A percentile compares a stretch with the other conserved stretches of the same genome.
These are phyloP conservation scores for Cheiracanthium punctorium DNA, from an alignment of 2,888 invertebrate genomes.

Conservation along the genomic window DNA sequence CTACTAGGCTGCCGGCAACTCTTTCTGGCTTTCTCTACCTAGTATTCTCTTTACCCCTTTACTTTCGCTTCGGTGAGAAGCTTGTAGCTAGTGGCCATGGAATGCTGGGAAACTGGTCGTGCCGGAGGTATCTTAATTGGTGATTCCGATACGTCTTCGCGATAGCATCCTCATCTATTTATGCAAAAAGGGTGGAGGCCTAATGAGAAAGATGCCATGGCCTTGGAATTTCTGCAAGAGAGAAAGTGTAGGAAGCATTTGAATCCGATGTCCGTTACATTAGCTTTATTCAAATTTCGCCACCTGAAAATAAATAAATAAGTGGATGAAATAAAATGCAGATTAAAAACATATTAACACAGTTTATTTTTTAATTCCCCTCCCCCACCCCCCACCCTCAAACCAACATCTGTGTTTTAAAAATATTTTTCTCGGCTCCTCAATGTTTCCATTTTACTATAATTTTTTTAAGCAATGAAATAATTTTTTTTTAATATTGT, in stretches of 20 bases:
- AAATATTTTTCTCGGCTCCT: no score
- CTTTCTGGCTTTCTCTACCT: constrained; percentile 19
- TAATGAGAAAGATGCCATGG: not conserved
- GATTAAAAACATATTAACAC: no score
- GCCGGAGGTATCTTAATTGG: constrained; percentile 14
- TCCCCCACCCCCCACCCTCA: no score
- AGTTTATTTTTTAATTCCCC: no score
- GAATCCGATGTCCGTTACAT: not conserved
- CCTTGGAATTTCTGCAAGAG: not conserved
- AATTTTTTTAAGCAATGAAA: no score
- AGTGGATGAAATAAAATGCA: no score
- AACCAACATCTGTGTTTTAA: no score
- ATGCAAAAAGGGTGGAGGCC: constrained; percentile 3
- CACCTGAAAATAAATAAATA: not conserved
- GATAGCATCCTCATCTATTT: constrained; percentile 1
- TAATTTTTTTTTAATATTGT: no score
- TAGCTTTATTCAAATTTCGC: not conserved
- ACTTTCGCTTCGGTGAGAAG: constrained; percentile 30
- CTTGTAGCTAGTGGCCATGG: constrained; percentile 47
- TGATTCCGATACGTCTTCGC: not conserved
- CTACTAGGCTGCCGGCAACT: constrained; percentile 29
- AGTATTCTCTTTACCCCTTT: constrained; percentile 56
- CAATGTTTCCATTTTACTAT: no score
- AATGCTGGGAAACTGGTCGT: constrained; percentile 53
- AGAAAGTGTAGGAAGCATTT: constrained; percentile 8